Percentiles rank a stretch among this genome's conserved stretches.
These are phyloP conservation scores for Parthenolecanium corni DNA, from an alignment of 2,888 invertebrate species.

Conservation along the genomic window DNA sequence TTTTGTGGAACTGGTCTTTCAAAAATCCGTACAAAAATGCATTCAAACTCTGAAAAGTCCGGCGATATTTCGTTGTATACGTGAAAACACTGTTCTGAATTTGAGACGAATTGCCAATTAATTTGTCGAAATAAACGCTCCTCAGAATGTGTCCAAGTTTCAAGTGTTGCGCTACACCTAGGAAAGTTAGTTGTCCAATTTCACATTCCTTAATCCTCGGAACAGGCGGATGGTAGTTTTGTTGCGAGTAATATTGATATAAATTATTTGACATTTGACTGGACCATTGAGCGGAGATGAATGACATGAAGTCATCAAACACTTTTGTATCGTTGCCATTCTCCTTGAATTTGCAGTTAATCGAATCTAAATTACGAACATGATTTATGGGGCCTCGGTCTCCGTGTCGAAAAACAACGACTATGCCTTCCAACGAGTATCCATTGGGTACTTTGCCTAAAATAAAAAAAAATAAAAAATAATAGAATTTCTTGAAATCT, in stretches of 20 bases:
- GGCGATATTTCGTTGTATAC: conserved; percentile 70
- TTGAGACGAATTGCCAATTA: conserved; percentile 50
- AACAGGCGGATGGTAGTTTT: conserved; percentile 70
- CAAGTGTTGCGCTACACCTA: conserved; percentile 56
- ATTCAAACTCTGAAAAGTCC: conserved; percentile 83
- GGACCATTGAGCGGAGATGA: conserved; percentile 9
- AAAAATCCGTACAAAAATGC: conserved; percentile 64
- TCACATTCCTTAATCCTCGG: conserved; percentile 59
- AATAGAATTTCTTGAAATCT: background rate
- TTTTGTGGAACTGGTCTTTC: conserved; percentile 43
- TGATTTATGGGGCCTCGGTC: conserved; percentile 79
- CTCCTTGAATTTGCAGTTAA: conserved; percentile 55
- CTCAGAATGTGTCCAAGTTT: conserved; percentile 59
- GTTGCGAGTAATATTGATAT: conserved; percentile 52
- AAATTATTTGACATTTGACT: conserved; percentile 37
- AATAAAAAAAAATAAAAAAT: background rate
- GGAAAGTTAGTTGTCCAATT: conserved; percentile 68
- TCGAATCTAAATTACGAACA: conserved; percentile 60
- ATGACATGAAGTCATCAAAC: conserved; percentile 11
- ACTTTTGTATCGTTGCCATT: conserved; percentile 2
- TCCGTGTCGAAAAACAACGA: conserved; percentile 74
- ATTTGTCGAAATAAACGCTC: conserved; percentile 42
- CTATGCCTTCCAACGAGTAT: conserved; percentile 56
- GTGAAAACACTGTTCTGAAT: conserved; percentile 49
- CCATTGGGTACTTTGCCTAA: conserved; percentile 38